A percentile compares a stretch with the other conserved stretches of the same genome.
phyloP scores from a whole-genome alignment of 2,888 invertebrate genomes.

The Macrophya alboannulata region DNA sequence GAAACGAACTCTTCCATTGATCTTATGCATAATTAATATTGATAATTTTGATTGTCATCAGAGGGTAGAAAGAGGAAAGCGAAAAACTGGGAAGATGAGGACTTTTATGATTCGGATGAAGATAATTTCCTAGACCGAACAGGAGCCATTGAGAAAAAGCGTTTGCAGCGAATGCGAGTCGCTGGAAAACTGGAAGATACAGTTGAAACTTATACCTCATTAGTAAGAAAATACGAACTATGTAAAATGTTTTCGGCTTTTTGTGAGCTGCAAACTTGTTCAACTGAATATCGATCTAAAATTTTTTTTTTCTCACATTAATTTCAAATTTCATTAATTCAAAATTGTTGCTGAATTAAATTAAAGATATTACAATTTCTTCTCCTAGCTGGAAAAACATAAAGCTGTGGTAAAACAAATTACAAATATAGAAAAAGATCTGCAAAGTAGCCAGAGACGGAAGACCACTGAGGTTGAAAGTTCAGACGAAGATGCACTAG shows the following conservation, averaged over 20 bases:
- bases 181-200: conserved; percentile 83
- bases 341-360: conserved; percentile 55
- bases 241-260: conserved; percentile 15
- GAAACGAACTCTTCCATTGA: neutral
- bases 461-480: conserved; percentile 72
- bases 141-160: conserved; percentile 94
- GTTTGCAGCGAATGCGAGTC: conserved; percentile 88
- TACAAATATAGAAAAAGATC: conserved; percentile 82
- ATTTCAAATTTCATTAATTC: neutral
- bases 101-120: conserved; percentile 97
- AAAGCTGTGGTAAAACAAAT: conserved; percentile 81
- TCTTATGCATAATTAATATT: neutral
- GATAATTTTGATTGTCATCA: conserved; percentile 70
- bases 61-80: conserved; percentile 91
- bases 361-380: conserved; percentile 33
- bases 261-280: neutral
- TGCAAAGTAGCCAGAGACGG: conserved; percentile 79
- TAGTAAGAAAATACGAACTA: conserved; percentile 80
- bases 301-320: conserved; percentile 58
- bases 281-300: neutral
- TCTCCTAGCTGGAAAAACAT: conserved; percentile 84
- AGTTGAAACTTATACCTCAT: conserved; percentile 85
- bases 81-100: conserved; percentile 92
- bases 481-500: conserved; percentile 88
- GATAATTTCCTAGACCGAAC: conserved; percentile 98